Conservation (phyloP, 2,797 vertebrate species). For the Rousettus madagascariensis region DNA sequence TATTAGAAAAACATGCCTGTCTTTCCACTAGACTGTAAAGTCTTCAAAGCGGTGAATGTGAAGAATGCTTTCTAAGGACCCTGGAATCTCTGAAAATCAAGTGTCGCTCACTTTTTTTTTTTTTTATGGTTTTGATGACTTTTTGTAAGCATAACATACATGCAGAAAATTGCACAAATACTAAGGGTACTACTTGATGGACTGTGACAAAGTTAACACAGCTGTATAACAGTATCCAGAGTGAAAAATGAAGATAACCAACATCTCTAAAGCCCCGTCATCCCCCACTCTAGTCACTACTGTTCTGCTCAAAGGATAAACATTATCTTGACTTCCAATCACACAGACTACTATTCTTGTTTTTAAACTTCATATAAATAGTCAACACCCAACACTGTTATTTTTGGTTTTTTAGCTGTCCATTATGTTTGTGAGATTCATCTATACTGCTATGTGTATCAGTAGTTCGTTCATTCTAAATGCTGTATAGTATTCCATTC, state of each 20-base stretch:
- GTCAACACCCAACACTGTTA: not conserved
- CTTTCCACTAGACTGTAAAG: not conserved
- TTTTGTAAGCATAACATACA: not conserved
- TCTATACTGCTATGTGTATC: not conserved
- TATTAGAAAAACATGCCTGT: not conserved
- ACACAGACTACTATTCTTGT: not conserved
- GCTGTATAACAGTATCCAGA: not conserved
- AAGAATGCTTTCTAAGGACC: not conserved
- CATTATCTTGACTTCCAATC: not conserved
- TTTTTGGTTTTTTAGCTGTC: not conserved
- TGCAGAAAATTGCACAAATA: not conserved
- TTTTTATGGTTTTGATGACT: not conserved
- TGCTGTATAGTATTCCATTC: not conserved
- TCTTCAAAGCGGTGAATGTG: not conserved
- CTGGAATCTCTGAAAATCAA: conserved; percentile 24
- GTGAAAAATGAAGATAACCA: not conserved
- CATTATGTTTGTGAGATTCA: not conserved
- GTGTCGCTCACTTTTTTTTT: not conserved
- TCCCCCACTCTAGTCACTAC: not conserved
- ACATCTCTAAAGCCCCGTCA: fast-evolving
- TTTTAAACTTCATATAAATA: not conserved
- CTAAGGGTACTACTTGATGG: not conserved
- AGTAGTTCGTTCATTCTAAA: not conserved
- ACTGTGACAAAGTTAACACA: not conserved
- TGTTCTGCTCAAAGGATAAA: not conserved